Percentiles rank a stretch among this genome's conserved stretches.
phyloP scores from a whole-genome alignment of 2,113 vertebrate genomes.

The Phylloscopus trochiloides region DNA sequence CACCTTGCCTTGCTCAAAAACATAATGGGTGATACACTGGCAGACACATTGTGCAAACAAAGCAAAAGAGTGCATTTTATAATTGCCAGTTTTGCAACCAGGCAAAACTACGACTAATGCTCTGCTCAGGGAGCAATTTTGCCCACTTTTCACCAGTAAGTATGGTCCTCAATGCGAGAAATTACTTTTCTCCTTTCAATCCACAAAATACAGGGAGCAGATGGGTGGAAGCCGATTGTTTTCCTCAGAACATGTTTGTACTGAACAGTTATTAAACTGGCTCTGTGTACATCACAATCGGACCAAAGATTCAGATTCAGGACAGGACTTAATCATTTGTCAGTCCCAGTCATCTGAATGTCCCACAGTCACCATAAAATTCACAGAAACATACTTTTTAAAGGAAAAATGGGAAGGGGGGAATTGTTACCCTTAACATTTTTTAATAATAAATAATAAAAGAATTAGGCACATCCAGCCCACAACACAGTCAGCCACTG shows the following conservation, averaged over 20 bases:
- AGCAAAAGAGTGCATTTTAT: not conserved
- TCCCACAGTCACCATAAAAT: not conserved
- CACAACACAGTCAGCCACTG: not conserved
- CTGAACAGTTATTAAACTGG: not conserved
- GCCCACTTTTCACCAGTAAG: not conserved
- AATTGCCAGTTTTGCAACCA: not conserved
- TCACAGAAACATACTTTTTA: not conserved
- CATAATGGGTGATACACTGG: not conserved
- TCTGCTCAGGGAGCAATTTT: not conserved
- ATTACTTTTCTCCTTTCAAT: not conserved
- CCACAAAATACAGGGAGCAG: not conserved
- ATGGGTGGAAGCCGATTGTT: accelerated
- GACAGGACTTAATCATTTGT: not conserved
- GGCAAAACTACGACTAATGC: not conserved
- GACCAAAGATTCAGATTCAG: not conserved
- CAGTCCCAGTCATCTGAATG: not conserved
- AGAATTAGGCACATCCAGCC: not conserved
- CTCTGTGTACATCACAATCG: not conserved
- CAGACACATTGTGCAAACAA: not conserved
- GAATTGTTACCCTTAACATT: not conserved
- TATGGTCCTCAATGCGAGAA: not conserved
- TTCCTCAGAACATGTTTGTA: not conserved
- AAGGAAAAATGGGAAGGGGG: not conserved
- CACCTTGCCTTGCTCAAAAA: not conserved
- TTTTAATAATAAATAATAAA: not conserved